Evolutionary conservation across 1,140 invertebrate genomes (phyloP), one percentile per base, ranked within the genome.

Genomic region (Drosophila guanche): DNA sequence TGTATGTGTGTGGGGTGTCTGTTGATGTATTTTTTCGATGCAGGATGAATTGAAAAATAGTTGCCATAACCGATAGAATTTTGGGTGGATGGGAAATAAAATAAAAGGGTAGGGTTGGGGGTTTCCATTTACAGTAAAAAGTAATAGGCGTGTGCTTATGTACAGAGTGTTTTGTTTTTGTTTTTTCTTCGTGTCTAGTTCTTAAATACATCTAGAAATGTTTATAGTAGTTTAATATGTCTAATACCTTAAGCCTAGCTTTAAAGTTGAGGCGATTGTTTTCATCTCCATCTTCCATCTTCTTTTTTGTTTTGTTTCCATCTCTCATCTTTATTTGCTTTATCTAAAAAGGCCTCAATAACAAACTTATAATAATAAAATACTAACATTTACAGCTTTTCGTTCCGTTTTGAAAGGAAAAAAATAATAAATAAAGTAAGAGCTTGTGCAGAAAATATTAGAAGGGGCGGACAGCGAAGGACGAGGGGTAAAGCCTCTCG

Each of bases 331-430:
- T 27, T 55, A 37, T 29, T 67, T 53, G 60, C 40, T 70, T 76
- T 65, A 70, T 61, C 68, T 77, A 76, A 71, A 79, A 73, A 83
- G 78, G 78, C 83, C 83, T 83, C 83, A 83, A 83, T 78, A 86
- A 86, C 83, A 86, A 33, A 88, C 79, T 81, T 86, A 81, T 70
- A 59, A 57, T 61, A 56, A 65, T 86, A 83, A 78, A 85, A 85
- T 85, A 83, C 83, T 86, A 86, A 86, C 83, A 88, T 83, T 88
- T 78, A 81, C 76, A 79, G 71, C 61, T 12, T 57, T 76, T 53
- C 53, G 66, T 55, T 67, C 52, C 27, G 46, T 72, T 48, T 71
- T 62, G 42, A 48, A 57, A 68, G 45, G 59, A 48, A 63, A 20
- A 20, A 20, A 56, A 73, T 59, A 57, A 68, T 72, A 67, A 73